A percentile compares a stretch with the other conserved stretches of the same genome.
Conservation (phyloP, 2,797 vertebrate species). For the Hyperoplus lanceolatus region DNA sequence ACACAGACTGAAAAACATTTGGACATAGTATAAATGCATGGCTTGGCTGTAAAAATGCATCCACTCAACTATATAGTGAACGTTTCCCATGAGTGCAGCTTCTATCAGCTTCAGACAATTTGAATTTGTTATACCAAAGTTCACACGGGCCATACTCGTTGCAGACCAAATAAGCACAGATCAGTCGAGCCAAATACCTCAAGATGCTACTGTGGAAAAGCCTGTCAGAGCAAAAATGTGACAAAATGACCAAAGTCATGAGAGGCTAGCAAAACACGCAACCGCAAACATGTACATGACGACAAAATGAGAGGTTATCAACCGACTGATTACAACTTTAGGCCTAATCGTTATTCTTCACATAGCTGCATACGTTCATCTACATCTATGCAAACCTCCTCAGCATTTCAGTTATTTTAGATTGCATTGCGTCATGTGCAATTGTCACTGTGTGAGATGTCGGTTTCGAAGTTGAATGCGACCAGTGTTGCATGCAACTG, state of each 20-base stretch:
- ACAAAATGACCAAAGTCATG: conserved; percentile 82
- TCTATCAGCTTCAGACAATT: conserved; percentile 29
- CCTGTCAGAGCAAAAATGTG: conserved; percentile 70
- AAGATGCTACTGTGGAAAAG: conserved; percentile 79
- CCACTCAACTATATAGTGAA: conserved; percentile 19
- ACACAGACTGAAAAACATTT: conserved; percentile 5
- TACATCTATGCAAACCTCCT: conserved; percentile 37
- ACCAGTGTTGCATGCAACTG: conserved; percentile 22
- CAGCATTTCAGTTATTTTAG: conserved; percentile 27
- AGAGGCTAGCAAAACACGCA: conserved; percentile 72
- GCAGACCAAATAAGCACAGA: conserved; percentile 60
- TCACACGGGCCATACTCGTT: conserved; percentile 61
- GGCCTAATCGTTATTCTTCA: conserved; percentile 78
- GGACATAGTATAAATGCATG: background rate
- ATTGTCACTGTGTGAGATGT: conserved; percentile 22
- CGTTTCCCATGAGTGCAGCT: conserved; percentile 56
- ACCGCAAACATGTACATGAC: conserved; percentile 79
- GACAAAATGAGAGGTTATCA: conserved; percentile 79
- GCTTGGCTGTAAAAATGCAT: background rate
- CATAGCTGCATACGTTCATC: conserved; percentile 59
- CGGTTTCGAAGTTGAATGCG: background rate
- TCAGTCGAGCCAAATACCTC: conserved; percentile 69
- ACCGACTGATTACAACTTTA: conserved; percentile 77
- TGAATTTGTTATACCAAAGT: conserved; percentile 56
- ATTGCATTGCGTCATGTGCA: conserved; percentile 41